Conservation (phyloP, 2,888 invertebrate species). For the Melinaea marsaeus region DNA sequence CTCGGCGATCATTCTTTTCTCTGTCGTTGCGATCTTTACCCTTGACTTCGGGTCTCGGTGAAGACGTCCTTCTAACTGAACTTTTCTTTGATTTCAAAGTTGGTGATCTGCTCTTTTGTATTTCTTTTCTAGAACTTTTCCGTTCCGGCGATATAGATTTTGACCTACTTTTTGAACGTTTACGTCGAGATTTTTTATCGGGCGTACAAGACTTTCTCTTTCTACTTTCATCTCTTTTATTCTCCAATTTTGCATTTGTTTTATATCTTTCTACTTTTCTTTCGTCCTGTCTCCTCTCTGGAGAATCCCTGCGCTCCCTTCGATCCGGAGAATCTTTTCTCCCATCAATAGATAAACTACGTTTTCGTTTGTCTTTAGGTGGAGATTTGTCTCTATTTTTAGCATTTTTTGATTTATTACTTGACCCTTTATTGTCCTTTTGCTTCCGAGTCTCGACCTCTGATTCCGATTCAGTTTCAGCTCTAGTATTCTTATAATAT, state of each 20-base stretch:
- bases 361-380: constrained; percentile 42
- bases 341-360: constrained; percentile 44
- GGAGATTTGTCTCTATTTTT: constrained; percentile 44
- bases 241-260: constrained; percentile 44
- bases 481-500: constrained; percentile 46
- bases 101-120: constrained; percentile 44
- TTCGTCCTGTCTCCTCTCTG: constrained; percentile 25
- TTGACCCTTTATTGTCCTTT: constrained; percentile 39
- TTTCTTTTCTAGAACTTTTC: constrained; percentile 48
- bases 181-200: constrained; percentile 37
- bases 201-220: constrained; percentile 47
- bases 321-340: constrained; percentile 44
- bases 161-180: constrained; percentile 43
- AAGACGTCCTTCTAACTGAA: constrained; percentile 41
- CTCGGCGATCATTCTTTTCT: constrained; percentile 41
- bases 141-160: constrained; percentile 47
- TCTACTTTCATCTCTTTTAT: constrained; percentile 42
- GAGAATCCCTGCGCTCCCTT: constrained; percentile 16
- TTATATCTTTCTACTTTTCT: constrained; percentile 50
- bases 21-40: constrained; percentile 36
- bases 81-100: constrained; percentile 46
- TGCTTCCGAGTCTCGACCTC: constrained; percentile 50
- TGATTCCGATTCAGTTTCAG: constrained; percentile 53
- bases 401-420: constrained; percentile 46
- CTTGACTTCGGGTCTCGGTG: constrained; percentile 34